phyloP scores from a whole-genome alignment of 2,888 invertebrate genomes.

The Tromatobia lineatoria region DNA sequence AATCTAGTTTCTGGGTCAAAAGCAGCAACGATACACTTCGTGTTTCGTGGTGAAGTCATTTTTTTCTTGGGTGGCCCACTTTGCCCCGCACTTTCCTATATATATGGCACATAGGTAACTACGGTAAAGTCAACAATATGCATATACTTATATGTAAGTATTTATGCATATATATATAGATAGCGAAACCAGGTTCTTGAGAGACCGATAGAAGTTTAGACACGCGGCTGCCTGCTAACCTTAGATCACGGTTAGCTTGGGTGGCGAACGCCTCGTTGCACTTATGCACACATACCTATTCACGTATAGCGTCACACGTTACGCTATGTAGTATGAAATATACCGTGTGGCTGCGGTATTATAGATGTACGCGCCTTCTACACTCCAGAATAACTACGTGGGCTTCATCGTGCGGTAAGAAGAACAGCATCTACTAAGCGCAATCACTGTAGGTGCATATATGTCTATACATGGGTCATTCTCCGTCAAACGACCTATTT shows the following conservation, averaged over 20 bases:
- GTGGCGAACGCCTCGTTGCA: constrained; percentile 53
- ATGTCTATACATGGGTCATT: background rate
- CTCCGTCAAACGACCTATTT: too few relatives aligned
- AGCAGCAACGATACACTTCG: too few relatives aligned
- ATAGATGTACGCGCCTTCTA: background rate
- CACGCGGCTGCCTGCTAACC: constrained; percentile 52
- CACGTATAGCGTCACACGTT: constrained; percentile 1
- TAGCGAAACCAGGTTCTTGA: constrained; percentile 4
- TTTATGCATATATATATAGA: background rate
- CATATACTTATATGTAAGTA: too few relatives aligned
- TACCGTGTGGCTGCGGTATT: constrained; percentile 16
- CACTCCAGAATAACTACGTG: constrained; percentile 37
- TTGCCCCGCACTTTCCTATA: too few relatives aligned
- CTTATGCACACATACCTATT: constrained; percentile 30
- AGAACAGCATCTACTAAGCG: constrained; percentile 22
- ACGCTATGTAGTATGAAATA: constrained; percentile 5
- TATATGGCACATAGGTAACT: too few relatives aligned
- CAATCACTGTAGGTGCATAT: constrained; percentile 47
- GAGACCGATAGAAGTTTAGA: constrained; percentile 39
- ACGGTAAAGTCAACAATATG: too few relatives aligned
- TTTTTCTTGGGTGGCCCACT: too few relatives aligned
- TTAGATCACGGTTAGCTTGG: constrained; percentile 56
- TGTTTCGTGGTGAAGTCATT: too few relatives aligned
- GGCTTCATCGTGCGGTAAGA: constrained; percentile 10
- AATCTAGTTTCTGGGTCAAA: too few relatives aligned